Evolutionary conservation across 1,140 invertebrate genomes (phyloP).

Genomic region (Aphidius gifuensis): DNA sequence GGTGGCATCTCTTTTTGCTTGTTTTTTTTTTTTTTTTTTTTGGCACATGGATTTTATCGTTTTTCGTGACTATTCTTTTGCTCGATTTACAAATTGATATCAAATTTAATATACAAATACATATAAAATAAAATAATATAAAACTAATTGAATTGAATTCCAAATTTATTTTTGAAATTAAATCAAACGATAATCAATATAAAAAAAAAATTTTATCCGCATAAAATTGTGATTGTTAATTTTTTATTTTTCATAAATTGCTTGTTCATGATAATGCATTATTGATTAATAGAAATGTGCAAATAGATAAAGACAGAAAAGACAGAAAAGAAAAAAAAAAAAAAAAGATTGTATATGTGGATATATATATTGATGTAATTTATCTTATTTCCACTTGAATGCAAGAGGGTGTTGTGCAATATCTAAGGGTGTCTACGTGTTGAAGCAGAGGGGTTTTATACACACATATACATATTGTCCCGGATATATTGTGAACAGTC

Average conservation of each 20-base stretch:
- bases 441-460: conserved; percentile 7
- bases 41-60: not conserved
- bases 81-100: conserved; percentile 24
- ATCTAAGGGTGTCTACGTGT: conserved; percentile 10
- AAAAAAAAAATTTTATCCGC: too few species aligned
- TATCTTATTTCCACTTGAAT: conserved; percentile 1
- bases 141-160: too few species aligned
- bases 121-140: too few species aligned
- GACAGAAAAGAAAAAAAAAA: not conserved
- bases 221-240: too few species aligned
- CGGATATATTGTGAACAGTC: conserved; percentile 5
- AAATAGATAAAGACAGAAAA: not conserved
- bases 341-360: not conserved
- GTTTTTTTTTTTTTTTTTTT: conserved; percentile 7
- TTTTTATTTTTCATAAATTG: too few species aligned
- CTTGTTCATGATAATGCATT: too few species aligned
- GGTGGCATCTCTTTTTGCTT: conserved; percentile 44
- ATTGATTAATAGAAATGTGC: too few species aligned
- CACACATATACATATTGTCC: conserved; percentile 10
- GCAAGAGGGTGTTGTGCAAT: conserved; percentile 1
- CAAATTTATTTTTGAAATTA: too few species aligned
- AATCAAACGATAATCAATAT: too few species aligned
- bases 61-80: conserved; percentile 23
- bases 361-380: not conserved
- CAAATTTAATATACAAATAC: too few species aligned